phyloP scores from a whole-genome alignment of 2,113 vertebrate genomes.

The Hylia prasina region DNA sequence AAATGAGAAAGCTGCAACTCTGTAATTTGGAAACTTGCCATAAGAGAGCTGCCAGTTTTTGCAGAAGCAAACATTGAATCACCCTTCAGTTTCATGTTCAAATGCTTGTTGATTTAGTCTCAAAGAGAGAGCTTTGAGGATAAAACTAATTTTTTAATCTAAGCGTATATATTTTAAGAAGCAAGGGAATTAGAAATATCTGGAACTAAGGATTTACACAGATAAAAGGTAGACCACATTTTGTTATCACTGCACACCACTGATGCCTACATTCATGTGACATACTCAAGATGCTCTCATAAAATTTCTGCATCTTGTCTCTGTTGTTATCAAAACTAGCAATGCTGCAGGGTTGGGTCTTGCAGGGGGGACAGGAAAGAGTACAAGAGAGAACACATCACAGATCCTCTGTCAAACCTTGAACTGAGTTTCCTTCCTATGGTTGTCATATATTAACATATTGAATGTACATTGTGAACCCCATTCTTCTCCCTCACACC shows the following conservation, averaged over 20 bases:
- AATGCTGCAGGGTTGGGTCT: not conserved
- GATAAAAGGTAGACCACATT: not conserved
- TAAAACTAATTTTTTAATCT: not conserved
- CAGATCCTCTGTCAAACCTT: not conserved
- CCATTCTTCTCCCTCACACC: not conserved
- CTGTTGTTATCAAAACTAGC: not conserved
- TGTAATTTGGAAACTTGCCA: not conserved
- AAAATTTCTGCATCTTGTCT: not conserved
- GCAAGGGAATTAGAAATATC: not conserved
- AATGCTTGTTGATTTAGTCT: not conserved
- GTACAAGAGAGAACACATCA: not conserved
- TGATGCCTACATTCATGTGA: not conserved
- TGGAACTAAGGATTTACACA: not conserved
- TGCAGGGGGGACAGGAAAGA: not conserved
- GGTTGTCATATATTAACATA: not conserved
- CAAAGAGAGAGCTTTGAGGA: not conserved
- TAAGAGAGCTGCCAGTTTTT: not conserved
- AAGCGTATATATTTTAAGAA: not conserved
- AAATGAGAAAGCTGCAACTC: not conserved
- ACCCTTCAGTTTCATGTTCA: not conserved
- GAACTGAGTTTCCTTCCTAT: not conserved
- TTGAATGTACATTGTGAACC: rapidly evolving
- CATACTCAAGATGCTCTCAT: not conserved
- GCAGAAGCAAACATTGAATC: not conserved
- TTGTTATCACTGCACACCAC: not conserved